phyloP scores from a whole-genome alignment of 2,797 vertebrate species.

The Linurgus olivaceus region DNA sequence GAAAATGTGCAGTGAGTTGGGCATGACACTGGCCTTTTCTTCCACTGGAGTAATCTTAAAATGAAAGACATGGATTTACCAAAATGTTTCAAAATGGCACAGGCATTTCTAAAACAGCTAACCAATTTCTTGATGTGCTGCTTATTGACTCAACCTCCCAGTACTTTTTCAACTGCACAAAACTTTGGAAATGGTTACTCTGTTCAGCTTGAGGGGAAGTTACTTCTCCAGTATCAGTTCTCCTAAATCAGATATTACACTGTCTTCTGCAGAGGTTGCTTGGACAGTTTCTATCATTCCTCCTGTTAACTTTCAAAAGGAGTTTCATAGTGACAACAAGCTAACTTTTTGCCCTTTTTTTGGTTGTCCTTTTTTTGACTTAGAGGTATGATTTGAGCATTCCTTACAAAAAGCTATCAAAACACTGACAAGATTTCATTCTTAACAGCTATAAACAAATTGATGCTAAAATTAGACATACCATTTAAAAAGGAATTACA shows the following conservation, averaged over 20 bases:
- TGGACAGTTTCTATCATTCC: background rate
- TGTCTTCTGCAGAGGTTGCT: background rate
- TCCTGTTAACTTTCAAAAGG: background rate
- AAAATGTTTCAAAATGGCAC: background rate
- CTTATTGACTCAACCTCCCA: background rate
- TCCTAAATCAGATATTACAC: background rate
- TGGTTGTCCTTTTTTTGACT: background rate
- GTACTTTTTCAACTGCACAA: background rate
- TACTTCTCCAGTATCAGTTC: background rate
- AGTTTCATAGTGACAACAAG: background rate
- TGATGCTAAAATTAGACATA: background rate
- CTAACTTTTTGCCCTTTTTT: background rate
- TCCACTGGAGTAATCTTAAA: slow-evolving; percentile 88
- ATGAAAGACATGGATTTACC: background rate
- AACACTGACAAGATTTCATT: background rate
- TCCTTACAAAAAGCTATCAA: background rate
- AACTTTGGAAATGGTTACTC: background rate
- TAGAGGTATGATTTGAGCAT: background rate
- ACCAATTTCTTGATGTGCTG: background rate
- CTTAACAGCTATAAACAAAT: background rate
- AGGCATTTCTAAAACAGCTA: background rate
- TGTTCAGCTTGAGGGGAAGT: background rate
- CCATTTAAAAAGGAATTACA: background rate
- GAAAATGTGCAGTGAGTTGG: slow-evolving; percentile 93
- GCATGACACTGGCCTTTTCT: slow-evolving; percentile 84